Percentiles rank a stretch among this genome's conserved stretches.
Evolutionary conservation across 2,888 invertebrate species (phyloP).

Genomic region (Ligdia adustata): DNA sequence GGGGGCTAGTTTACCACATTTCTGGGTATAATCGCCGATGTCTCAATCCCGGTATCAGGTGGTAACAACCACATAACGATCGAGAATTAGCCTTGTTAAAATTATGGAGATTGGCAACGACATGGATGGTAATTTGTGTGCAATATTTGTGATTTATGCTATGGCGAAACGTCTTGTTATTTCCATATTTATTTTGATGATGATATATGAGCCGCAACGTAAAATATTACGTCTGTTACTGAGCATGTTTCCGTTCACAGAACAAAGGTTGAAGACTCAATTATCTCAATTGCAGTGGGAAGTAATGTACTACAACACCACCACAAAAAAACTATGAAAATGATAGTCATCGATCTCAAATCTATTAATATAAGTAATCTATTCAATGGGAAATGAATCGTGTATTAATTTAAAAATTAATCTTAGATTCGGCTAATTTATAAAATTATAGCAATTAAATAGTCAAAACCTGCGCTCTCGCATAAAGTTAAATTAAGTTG

Average conservation of each 20-base stretch:
- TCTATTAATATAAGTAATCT: slow-evolving; percentile 17
- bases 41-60: slow-evolving; percentile 36
- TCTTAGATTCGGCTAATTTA: slow-evolving; percentile 21
- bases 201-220: neutral
- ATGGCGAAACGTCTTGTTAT: slow-evolving; percentile 16
- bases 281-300: slow-evolving; percentile 12
- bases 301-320: neutral
- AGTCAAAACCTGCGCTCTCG: slow-evolving; percentile 10
- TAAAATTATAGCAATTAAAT: slow-evolving; percentile 27
- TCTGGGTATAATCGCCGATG: slow-evolving; percentile 28
- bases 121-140: slow-evolving; percentile 20
- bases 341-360: slow-evolving; percentile 21
- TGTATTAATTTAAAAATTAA: slow-evolving; percentile 21
- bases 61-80: slow-evolving; percentile 32
- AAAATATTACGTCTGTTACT: slow-evolving; percentile 5
- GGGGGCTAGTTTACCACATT: slow-evolving; percentile 51
- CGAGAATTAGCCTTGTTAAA: slow-evolving; percentile 26
- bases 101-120: slow-evolving; percentile 23
- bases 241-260: neutral
- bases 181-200: slow-evolving; percentile 16
- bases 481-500: slow-evolving; percentile 15
- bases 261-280: slow-evolving; percentile 5
- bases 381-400: slow-evolving; percentile 17
- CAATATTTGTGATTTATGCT: slow-evolving; percentile 20
- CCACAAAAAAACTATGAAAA: slow-evolving; percentile 7